Conservation (phyloP, 1,140 invertebrate species). For the Panagrolaimus sp. region DNA sequence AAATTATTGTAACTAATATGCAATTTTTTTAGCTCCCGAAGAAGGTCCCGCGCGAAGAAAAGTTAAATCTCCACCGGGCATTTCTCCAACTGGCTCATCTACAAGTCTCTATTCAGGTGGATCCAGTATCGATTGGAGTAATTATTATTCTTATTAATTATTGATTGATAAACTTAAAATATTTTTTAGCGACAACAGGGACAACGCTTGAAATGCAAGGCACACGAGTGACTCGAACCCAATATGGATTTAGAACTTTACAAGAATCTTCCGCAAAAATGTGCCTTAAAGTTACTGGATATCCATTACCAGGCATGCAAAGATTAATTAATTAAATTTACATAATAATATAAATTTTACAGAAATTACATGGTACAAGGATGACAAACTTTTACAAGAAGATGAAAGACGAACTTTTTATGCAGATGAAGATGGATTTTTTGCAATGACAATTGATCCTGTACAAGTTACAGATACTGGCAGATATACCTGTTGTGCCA, state of each 20-base stretch:
- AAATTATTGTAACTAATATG: not conserved
- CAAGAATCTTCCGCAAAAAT: slow-evolving; percentile 84
- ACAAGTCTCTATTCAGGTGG: slow-evolving; percentile 53
- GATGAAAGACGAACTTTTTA: slow-evolving; percentile 71
- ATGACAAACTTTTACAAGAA: slow-evolving; percentile 70
- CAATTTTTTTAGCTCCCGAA: slow-evolving; percentile 52
- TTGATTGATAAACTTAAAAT: not conserved
- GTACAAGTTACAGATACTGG: slow-evolving; percentile 76
- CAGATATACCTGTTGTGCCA: slow-evolving; percentile 76
- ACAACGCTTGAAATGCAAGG: slow-evolving; percentile 58
- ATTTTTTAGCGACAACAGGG: slow-evolving; percentile 53
- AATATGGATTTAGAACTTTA: slow-evolving; percentile 71
- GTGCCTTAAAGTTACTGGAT: slow-evolving; percentile 83
- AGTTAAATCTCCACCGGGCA: slow-evolving; percentile 56
- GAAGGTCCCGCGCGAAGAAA: slow-evolving; percentile 58
- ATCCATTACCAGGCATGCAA: slow-evolving; percentile 76
- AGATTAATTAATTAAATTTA: no score
- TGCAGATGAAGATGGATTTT: slow-evolving; percentile 72
- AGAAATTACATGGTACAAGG: slow-evolving; percentile 69
- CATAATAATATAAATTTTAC: no score
- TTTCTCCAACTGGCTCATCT: slow-evolving; percentile 56
- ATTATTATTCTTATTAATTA: not conserved
- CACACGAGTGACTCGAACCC: slow-evolving; percentile 55
- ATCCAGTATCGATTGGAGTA: slow-evolving; percentile 53
- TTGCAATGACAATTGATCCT: slow-evolving; percentile 81